phyloP scores from a whole-genome alignment of 2,113 vertebrate species.

The Poecile atricapillus region DNA sequence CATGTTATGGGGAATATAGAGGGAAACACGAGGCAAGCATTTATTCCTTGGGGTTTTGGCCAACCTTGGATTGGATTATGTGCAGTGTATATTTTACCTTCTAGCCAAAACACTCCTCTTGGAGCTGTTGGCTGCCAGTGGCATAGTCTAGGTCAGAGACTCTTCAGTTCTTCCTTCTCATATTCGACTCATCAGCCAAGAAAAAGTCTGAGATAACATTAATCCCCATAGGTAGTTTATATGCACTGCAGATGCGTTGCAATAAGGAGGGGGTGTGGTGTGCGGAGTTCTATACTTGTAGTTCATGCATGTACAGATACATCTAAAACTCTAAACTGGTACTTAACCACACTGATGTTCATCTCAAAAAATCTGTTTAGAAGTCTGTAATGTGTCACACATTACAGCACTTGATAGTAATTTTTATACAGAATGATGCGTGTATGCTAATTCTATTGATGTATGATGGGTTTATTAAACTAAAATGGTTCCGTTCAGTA shows the following conservation, averaged over 20 bases:
- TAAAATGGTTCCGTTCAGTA: not conserved
- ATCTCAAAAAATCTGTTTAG: not conserved
- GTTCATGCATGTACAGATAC: fast-evolving
- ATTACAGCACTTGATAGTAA: not conserved
- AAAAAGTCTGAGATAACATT: not conserved
- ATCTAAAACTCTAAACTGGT: not conserved
- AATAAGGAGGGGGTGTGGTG: fast-evolving
- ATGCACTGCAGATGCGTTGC: not conserved
- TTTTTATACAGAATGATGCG: not conserved
- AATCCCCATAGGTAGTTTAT: not conserved
- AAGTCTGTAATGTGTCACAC: not conserved
- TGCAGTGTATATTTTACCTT: not conserved
- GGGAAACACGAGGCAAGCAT: not conserved
- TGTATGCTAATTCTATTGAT: not conserved
- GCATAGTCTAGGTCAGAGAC: not conserved
- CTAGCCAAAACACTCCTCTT: not conserved
- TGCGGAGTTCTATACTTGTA: not conserved
- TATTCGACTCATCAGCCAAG: not conserved
- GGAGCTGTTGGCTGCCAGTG: not conserved
- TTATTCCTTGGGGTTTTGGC: not conserved
- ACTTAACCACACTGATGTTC: not conserved
- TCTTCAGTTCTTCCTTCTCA: not conserved
- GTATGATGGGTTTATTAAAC: not conserved
- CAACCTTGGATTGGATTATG: not conserved
- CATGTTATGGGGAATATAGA: not conserved